Percentiles rank a stretch among this genome's conserved stretches.
Conservation (phyloP, 2,888 invertebrate species). For the Xanthia icteritia region DNA sequence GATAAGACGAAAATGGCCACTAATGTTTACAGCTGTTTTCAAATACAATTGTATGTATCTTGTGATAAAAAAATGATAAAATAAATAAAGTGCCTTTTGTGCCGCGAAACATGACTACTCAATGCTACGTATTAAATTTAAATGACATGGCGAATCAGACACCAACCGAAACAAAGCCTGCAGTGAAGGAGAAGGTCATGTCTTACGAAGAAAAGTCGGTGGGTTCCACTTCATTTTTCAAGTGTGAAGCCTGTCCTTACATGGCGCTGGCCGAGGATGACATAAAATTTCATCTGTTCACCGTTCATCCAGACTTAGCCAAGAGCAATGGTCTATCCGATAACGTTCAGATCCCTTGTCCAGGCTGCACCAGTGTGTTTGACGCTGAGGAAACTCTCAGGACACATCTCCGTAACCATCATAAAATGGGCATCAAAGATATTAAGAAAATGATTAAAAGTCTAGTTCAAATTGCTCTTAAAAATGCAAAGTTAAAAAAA, state of each 20-base stretch:
- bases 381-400: slow-evolving; percentile 91
- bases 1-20: slow-evolving; percentile 32
- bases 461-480: slow-evolving; percentile 86
- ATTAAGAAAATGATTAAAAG: slow-evolving; percentile 90
- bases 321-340: slow-evolving; percentile 89
- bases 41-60: background rate
- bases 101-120: slow-evolving; percentile 70
- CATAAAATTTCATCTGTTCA: slow-evolving; percentile 89
- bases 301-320: slow-evolving; percentile 86
- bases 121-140: slow-evolving; percentile 76
- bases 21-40: slow-evolving; percentile 63
- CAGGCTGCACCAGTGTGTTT: slow-evolving; percentile 92
- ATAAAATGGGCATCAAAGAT: slow-evolving; percentile 92
- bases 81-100: slow-evolving; percentile 21
- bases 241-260: slow-evolving; percentile 90
- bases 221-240: slow-evolving; percentile 88
- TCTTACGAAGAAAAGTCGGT: slow-evolving; percentile 88
- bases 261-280: slow-evolving; percentile 89
- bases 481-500: slow-evolving; percentile 86
- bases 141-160: slow-evolving; percentile 70
- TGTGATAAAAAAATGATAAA: slow-evolving; percentile 19
- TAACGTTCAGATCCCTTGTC: slow-evolving; percentile 91
- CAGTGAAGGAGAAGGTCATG: slow-evolving; percentile 84
- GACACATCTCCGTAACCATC: slow-evolving; percentile 92
- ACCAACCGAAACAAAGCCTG: slow-evolving; percentile 63